Evolutionary conservation across 2,797 vertebrate genomes (phyloP), one percentile per base, ranked within the genome.

Genomic region (Chelidonichthys spinosus): DNA sequence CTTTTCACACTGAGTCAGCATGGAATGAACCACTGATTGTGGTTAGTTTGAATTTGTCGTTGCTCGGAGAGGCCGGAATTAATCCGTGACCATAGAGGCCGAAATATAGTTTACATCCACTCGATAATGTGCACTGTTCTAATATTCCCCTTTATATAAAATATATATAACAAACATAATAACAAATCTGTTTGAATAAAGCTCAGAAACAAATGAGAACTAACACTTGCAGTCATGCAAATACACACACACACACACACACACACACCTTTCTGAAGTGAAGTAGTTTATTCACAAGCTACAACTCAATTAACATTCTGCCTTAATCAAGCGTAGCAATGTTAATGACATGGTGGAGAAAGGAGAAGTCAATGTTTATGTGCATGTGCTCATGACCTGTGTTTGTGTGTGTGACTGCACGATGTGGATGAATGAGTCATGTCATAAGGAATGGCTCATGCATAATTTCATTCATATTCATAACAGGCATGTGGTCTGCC

Each of bases 381-480:
- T 63, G 66, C 5, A 62, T 64, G 63, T 11, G 33, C n/a, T 9
- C n/a, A 18, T 40, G 58, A 15, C 10, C 9, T 69, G 59, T 76
- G 71, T 39, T 53, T 63, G 43, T 46, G 60, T 78, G 54, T 37
- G 32, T 40, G 66, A 74, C 80, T 82, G 68, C 58, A 64, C 33
- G 76, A 82, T 81, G 87, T 80, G 85, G 85, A 92, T 92, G 89
- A 93, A 93, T 92, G 92, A 92, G 84, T 92, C 89, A 90, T 91
- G 91, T 91, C 87, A 90, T 91, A 84, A 84, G 88, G 84, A 92
- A 90, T 75, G 72, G 87, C 82, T 92, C 90, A 91, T 91, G 85
- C 91, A 93, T 93, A 92, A 93, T 92, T 90, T 92, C 88, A 92
- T 93, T 90, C 92, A 93, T 94, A 93, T 94, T 94, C 91, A 94